Percentiles rank a stretch among this genome's conserved stretches.
Conservation (phyloP, 2,113 vertebrate species). For the Dolichallabes microphthalmus region DNA sequence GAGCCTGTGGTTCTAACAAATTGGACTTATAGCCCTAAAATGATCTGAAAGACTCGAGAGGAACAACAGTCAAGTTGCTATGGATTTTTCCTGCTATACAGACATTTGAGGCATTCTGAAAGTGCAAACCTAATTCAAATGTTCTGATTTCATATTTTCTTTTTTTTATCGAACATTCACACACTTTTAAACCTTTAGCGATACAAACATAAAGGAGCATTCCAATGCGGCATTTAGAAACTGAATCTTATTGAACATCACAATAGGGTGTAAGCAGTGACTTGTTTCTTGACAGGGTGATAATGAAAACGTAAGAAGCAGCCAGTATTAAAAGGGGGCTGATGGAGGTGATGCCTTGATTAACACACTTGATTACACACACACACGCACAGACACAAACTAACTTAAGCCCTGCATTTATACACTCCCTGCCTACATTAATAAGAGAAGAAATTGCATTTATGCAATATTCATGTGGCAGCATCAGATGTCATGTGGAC, state of each 20-base stretch:
- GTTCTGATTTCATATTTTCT: neutral
- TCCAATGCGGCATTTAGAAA: neutral
- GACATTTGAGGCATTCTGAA: neutral
- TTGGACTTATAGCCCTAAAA: neutral
- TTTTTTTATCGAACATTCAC: neutral
- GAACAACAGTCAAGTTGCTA: neutral
- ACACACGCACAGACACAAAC: neutral
- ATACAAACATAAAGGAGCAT: neutral
- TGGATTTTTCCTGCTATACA: neutral
- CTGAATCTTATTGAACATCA: neutral
- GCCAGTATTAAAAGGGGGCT: slow-evolving; percentile 35
- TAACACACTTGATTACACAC: neutral
- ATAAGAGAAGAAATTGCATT: no score
- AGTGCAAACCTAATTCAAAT: neutral
- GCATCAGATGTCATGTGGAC: no score
- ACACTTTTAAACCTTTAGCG: neutral
- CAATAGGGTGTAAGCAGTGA: neutral
- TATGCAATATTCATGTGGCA: no score
- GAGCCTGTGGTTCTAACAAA: neutral
- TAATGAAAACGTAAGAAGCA: slow-evolving; percentile 65
- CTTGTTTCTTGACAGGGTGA: slow-evolving; percentile 52
- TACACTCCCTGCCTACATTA: no score
- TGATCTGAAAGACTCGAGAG: neutral
- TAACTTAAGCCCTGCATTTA: no score
- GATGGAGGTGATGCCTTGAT: neutral